Evolutionary conservation across 2,113 vertebrate species (phyloP), one percentile per base, ranked within the genome.

Genomic region (Bos indicus): DNA sequence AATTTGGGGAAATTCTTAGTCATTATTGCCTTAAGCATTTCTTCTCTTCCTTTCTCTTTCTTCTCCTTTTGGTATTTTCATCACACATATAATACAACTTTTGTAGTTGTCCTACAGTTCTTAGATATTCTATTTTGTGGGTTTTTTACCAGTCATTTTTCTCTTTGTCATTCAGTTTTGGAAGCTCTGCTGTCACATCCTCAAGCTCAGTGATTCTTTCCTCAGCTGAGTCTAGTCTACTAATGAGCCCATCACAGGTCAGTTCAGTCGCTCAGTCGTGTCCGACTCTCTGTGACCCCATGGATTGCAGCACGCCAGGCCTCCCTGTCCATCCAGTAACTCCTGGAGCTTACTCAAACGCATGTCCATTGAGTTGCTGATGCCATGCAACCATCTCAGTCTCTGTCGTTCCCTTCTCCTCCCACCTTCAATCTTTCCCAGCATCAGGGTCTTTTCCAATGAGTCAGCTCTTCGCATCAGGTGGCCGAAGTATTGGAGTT

Each of bases 201-300:
- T 40, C 48, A 88, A 40, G 67, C 56, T 62, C 71, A 80, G 85
- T 56, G 36, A 54, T 88, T 94, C 57, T 94, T 88, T 88, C 28
- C 71, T 80, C 14, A 64, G 48, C 46, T 43, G 19, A 80, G 14
- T 64, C 15, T 36, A 88, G n/a, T 80, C 71, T 64, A 7, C 84
- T 80, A 80, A 64, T 43, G 28, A 94, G n/a, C n/a, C 56, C 36
- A 26, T 46, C 28, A 67, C n/a, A 74, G 19, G 6, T 3, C 67
- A 74, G 19, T 40, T 71, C 19, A 5, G 33, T 67, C 0, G 4
- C 67, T 74, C 67, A 74, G 67, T 13, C 0, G 1, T 74, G 67
- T 40, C 67, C 0, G 10, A 40, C n/a, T 74, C 6, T 16, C 21
- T 74, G 21, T 0, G 2, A 74, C 67, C 10, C 67, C 67, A 6